Percentiles rank a stretch among this genome's conserved stretches.
Conservation (phyloP, 2,113 vertebrate species). For the Pipra filicauda region DNA sequence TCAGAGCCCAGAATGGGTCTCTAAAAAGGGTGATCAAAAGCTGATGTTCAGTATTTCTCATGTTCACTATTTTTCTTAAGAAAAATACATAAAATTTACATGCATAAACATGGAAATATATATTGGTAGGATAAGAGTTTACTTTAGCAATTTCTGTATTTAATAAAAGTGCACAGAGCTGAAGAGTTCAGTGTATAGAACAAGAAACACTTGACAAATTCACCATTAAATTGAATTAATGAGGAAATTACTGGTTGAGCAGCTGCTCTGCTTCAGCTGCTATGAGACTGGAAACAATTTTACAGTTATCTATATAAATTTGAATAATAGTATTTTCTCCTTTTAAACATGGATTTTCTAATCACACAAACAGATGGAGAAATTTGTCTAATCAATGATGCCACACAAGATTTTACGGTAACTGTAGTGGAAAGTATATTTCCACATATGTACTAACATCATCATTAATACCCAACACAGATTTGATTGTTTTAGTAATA, state of each 20-base stretch:
- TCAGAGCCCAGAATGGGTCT: neutral
- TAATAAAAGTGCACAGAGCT: fast-evolving
- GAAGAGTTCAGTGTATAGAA: neutral
- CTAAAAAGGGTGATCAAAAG: neutral
- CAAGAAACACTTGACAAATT: neutral
- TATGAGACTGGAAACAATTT: neutral
- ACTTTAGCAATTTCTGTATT: neutral
- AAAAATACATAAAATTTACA: neutral
- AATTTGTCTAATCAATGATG: neutral
- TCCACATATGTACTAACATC: neutral
- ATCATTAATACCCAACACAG: neutral
- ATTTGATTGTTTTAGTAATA: neutral
- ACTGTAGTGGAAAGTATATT: neutral
- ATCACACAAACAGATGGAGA: neutral
- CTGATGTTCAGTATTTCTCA: neutral
- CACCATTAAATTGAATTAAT: neutral
- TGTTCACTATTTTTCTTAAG: neutral
- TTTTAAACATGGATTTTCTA: neutral
- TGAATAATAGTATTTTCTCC: neutral
- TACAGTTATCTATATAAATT: neutral
- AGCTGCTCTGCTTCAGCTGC: neutral
- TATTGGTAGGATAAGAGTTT: neutral
- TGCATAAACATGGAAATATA: neutral
- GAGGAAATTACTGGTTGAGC: neutral
- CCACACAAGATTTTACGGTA: neutral